Evolutionary conservation across 2,888 invertebrate genomes (phyloP), one percentile per base, ranked within the genome.

Genomic region (Neoascia interrupta): DNA sequence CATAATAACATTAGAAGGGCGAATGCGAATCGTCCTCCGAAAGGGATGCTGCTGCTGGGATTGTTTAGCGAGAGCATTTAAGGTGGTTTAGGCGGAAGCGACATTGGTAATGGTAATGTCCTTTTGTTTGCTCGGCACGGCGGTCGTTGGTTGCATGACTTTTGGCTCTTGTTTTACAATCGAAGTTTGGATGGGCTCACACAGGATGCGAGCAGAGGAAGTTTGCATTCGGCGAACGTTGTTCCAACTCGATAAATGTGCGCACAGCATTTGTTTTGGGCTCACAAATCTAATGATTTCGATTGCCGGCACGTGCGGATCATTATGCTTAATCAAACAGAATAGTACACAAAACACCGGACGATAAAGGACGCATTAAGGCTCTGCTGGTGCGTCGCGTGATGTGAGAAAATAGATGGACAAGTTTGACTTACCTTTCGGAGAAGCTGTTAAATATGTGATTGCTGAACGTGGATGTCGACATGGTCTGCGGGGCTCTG

Each of bases 371-470:
- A 68, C 64, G 31, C 43, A 70, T 70, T 76, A 43, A 47, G 70
- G 41, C 39, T 45, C 21, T 26, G 51, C 13, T 15, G 56, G 28
- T 63, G 53, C 23, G 41, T 66, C 43, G 56, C 74, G 63, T 68
- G 51, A 73, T 79, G 56, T 45, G 16, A 28, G 21, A 56, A 47
- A 19, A 45, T 21, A 26, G 15, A 13, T 6, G 13, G 5, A 47
- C 1, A 37, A 11, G 19, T 16, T 47, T 53, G n/a, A 66, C 91
- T 90, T 84, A 91, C 91, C 90, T 89, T 81, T 91, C 91, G 68
- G 88, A 89, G 82, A 91, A 91, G 83, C 84, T 88, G 28, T 93
- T 92, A 87, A 94, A 94, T 84, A 94, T 91, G 85, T 92, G 91
- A 82, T 92, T 93, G 1, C 91, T 89, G 41, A 93, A 92, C 16